A percentile compares a stretch with the other conserved stretches of the same genome.
Conservation (phyloP, 2,888 invertebrate genomes). For the Serripes groenlandicus region DNA sequence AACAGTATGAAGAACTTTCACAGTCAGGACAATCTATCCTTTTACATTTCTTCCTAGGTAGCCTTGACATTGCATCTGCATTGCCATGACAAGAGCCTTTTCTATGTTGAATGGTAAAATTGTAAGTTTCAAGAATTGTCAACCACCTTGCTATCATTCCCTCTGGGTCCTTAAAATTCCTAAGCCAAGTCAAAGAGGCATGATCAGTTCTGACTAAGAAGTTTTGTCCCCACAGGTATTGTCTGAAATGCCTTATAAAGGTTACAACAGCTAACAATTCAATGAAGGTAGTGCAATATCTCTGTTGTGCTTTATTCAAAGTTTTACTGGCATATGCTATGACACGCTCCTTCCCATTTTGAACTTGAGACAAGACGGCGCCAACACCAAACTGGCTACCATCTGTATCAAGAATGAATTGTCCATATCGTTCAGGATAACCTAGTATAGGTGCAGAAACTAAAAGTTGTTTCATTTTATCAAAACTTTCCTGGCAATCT, state of each 20-base stretch:
- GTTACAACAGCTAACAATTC: constrained; percentile 65
- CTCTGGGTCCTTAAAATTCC: no score
- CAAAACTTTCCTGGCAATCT: constrained; percentile 51
- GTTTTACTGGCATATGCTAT: constrained; percentile 63
- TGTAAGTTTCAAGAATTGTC: constrained; percentile 41
- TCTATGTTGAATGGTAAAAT: constrained; percentile 25
- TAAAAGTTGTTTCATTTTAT: constrained; percentile 40
- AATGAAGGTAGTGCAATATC: constrained; percentile 59
- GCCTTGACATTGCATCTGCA: constrained; percentile 27
- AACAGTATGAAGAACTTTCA: not conserved
- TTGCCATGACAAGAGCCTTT: constrained; percentile 15
- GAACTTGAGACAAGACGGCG: constrained; percentile 64
- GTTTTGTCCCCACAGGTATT: constrained; percentile 62
- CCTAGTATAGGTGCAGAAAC: constrained; percentile 49
- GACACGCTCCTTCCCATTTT: no score
- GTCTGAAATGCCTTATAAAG: constrained; percentile 67
- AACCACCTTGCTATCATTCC: constrained; percentile 48
- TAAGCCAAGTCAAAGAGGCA: constrained; percentile 61
- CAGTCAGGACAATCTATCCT: constrained; percentile 25
- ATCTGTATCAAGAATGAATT: constrained; percentile 70
- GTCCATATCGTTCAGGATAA: constrained; percentile 37
- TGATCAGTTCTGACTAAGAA: constrained; percentile 72
- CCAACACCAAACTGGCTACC: constrained; percentile 67
- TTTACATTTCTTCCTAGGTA: constrained; percentile 34
- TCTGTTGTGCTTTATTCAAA: constrained; percentile 53